phyloP scores from a whole-genome alignment of 1,140 invertebrate species.

The Paralvinella palmiformis region DNA sequence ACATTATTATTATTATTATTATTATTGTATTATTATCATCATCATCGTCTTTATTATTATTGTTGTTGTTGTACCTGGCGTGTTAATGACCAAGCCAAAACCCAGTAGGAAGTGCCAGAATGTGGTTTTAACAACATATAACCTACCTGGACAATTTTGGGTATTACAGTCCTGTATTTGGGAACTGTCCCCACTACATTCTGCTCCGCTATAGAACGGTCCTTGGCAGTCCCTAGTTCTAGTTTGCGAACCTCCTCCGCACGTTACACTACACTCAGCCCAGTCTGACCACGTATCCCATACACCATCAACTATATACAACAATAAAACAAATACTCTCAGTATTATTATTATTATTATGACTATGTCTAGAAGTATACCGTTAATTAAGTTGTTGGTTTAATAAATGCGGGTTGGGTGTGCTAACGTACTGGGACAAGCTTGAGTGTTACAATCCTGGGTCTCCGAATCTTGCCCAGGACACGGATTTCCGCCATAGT shows the following conservation, averaged over 20 bases:
- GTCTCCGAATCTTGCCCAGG: neutral
- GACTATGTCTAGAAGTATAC: neutral
- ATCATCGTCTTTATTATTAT: too few relatives aligned
- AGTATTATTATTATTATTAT: neutral
- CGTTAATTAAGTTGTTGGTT: neutral
- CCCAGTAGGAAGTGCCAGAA: too few relatives aligned
- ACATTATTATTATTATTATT: too few relatives aligned
- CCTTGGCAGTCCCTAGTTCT: constrained; percentile 59
- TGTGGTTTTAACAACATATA: neutral
- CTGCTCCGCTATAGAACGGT: constrained; percentile 11
- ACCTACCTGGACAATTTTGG: constrained; percentile 5
- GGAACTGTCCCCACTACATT: constrained; percentile 7
- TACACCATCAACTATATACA: constrained; percentile 51
- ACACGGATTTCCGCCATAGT: neutral
- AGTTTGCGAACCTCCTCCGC: constrained; percentile 60
- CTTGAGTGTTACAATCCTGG: neutral
- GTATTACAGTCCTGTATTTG: constrained; percentile 7
- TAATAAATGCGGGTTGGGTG: neutral
- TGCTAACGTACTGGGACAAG: neutral
- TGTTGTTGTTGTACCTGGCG: too few relatives aligned
- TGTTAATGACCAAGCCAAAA: too few relatives aligned
- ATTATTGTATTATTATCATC: too few relatives aligned
- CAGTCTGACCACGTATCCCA: constrained; percentile 63
- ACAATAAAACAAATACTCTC: neutral
- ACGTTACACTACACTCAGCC: constrained; percentile 60